These are phyloP conservation scores for Stegastes partitus DNA, from an alignment of 2,113 vertebrate genomes.

Conservation along the genomic window DNA sequence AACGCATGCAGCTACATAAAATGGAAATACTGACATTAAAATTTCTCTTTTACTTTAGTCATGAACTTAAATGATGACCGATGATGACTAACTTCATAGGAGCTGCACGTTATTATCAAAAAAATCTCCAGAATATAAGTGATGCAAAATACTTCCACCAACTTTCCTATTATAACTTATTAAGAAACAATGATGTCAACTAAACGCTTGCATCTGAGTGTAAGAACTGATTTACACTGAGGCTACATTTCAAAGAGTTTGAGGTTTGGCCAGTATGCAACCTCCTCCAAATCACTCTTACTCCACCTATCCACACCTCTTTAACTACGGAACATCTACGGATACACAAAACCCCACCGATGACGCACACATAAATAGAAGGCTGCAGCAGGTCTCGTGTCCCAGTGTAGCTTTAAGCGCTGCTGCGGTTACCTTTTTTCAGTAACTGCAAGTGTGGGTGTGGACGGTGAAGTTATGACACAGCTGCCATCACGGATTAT, in stretches of 20 bases:
- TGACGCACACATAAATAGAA: not conserved
- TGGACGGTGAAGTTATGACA: constrained; percentile 22
- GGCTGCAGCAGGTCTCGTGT: not conserved
- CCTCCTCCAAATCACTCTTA: constrained; percentile 47
- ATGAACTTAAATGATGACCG: not conserved
- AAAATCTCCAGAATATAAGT: not conserved
- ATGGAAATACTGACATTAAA: too few species aligned
- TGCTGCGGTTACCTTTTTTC: constrained; percentile 5
- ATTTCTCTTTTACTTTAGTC: too few species aligned
- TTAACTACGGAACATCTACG: constrained; percentile 16
- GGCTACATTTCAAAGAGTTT: constrained; percentile 44
- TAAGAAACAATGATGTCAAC: not conserved
- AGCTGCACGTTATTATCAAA: not conserved
- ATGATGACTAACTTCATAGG: not conserved
- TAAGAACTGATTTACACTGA: too few species aligned
- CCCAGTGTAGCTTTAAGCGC: not conserved
- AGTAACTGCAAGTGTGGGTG: constrained; percentile 1
- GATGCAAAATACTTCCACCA: not conserved
- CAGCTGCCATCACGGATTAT: constrained; percentile 20
- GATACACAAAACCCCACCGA: not conserved
- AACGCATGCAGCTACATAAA: too few species aligned
- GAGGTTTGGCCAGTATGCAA: constrained; percentile 40
- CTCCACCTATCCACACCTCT: not conserved
- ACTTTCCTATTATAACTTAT: not conserved
- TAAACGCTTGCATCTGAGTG: not conserved